Percentiles rank a stretch among this genome's conserved stretches.
Evolutionary conservation across 2,113 vertebrate species (phyloP).

Genomic region (Tichodroma muraria): DNA sequence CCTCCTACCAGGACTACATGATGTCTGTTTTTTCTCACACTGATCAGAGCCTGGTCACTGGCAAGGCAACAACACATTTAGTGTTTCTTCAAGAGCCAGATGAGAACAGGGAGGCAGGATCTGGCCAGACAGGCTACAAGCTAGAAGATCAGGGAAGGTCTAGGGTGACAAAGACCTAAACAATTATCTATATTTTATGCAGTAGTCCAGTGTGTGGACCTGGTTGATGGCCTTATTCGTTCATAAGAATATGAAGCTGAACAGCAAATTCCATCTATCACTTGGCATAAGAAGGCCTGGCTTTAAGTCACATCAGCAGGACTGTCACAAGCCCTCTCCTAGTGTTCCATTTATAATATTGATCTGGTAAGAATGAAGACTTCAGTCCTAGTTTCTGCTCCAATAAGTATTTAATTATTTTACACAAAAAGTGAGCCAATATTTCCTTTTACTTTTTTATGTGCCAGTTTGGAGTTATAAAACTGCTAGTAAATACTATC

Average conservation of each 20-base stretch:
- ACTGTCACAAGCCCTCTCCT: neutral
- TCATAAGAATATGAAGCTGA: neutral
- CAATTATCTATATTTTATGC: rapidly evolving
- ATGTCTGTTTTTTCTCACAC: neutral
- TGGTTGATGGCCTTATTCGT: too few species aligned
- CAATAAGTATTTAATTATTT: neutral
- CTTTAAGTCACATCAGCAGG: neutral
- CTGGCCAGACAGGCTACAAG: neutral
- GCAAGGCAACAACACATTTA: neutral
- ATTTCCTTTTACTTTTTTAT: neutral
- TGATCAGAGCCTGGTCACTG: neutral
- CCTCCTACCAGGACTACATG: neutral
- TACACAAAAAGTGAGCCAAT: neutral
- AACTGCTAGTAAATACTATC: neutral
- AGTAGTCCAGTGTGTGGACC: neutral
- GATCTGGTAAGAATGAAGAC: neutral
- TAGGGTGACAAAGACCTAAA: neutral
- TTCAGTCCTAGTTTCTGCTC: neutral
- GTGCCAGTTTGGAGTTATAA: neutral
- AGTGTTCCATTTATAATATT: neutral
- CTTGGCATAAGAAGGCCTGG: neutral
- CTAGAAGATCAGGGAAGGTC: neutral
- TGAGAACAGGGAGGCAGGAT: neutral
- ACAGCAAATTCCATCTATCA: neutral
- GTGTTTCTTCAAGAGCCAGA: neutral